Evolutionary conservation across 2,113 vertebrate genomes (phyloP), one percentile per base, ranked within the genome.

Genomic region (Sebastes fasciatus): DNA sequence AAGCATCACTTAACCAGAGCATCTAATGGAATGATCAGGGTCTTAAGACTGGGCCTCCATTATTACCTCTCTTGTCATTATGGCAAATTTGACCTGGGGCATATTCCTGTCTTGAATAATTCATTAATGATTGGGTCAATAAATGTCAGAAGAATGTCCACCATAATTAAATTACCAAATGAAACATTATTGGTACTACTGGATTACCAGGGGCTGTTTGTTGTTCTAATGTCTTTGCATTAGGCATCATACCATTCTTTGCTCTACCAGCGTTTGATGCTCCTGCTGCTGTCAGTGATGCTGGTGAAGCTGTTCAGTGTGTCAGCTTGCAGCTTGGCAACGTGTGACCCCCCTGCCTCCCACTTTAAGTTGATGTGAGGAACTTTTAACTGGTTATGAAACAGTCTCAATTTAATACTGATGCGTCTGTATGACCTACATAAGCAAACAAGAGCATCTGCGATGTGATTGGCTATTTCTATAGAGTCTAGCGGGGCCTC

Each of bases 291-390:
- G 48, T 34, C 52, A 26, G 58, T 10, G 63, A 65, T 46, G 52
- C 58, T 70, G 23, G 63, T 19, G 45, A 54, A 61, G 21, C 43
- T 21, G n/a, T 66, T 60, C 45, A 51, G 55, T 2, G 7, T 69
- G 48, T 68, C 62, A 77, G 68, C 66, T 73, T 72, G 71, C 55
- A 77, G 68, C 78, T 69, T 73, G 74, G 79, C 64, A 73, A 51
- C 13, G 60, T 72, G 60, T 70, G 81, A 68, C 82, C 62, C 63
- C 34, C n/a, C 57, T 40, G 67, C 43, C 45, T 23, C 26, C 12
- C 48, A 11, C 40, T 34, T 34, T 34, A 34, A 34, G 34, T 34
- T 34, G 34, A 34, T 54, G 19, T 54, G 16, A 54, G 51, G 51
- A 17, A 52, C 51, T 52, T 17, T 52, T 8, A 54, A 54, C 16